phyloP scores from a whole-genome alignment of 2,113 vertebrate species.

The Atractosteus spatula region DNA sequence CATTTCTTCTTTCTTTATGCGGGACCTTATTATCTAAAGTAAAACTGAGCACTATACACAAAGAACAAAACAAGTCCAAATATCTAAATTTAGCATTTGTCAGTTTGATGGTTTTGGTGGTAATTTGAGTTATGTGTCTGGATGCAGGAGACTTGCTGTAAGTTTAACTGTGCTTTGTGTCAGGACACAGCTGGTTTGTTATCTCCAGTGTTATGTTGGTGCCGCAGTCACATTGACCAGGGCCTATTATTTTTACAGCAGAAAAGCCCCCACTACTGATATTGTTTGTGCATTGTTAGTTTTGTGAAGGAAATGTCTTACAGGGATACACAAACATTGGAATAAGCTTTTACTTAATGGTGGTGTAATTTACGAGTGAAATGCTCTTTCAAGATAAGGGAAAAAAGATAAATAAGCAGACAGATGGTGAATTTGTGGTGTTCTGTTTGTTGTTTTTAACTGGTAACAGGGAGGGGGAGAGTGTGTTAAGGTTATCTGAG shows the following conservation, averaged over 20 bases:
- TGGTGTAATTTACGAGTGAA: conserved; percentile 1
- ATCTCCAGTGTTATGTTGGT: background rate
- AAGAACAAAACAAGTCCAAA: background rate
- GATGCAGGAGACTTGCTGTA: background rate
- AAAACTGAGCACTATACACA: no score
- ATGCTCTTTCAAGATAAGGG: conserved; percentile 18
- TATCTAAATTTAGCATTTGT: background rate
- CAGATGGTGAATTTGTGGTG: conserved; percentile 37
- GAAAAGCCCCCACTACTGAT: background rate
- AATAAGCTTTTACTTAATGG: background rate
- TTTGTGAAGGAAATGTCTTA: background rate
- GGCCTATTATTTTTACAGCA: background rate
- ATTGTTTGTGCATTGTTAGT: conserved; percentile 4
- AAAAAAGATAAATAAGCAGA: conserved; percentile 36
- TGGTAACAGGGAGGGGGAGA: conserved; percentile 29
- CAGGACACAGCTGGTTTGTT: background rate
- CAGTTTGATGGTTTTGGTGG: background rate
- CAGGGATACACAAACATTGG: conserved; percentile 2
- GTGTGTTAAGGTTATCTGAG: conserved; percentile 13
- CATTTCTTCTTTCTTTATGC: no score
- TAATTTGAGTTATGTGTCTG: background rate
- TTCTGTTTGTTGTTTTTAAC: conserved; percentile 60
- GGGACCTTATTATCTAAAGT: no score
- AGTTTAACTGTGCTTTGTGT: background rate
- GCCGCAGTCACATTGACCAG: background rate